Base-by-base conservation (phyloP, 92 coral and sea anemone species). In the Umimayanthus kanabou region DNA sequence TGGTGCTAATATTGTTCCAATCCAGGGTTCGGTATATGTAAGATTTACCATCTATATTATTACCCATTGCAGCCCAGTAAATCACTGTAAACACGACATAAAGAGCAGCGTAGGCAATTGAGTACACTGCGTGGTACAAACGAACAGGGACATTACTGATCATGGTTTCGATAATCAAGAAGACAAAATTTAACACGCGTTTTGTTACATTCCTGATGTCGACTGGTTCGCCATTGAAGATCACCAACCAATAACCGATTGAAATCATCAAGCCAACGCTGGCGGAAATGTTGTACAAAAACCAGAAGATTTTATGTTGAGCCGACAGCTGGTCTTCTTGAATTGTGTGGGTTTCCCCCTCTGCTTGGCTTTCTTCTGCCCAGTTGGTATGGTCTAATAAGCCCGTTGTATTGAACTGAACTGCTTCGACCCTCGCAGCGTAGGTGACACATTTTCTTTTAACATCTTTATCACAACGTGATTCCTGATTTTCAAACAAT, bases 11-110 rank as follows among this genome's bases (percentile, higher is more conserved):
- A 13, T 67, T 67, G 58, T 53, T 42, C 86, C 76, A 86, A 71
- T 90, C 87, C 65, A 80, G 42, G 13, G 81, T 86, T 40, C 85
- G 86, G 75, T 90, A 90, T 23, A 90, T 80, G 61, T 69, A 90
- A 5, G 89, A 78, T 9, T 82, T 80, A 3, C 92, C 92, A 3
- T 29, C 2, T 5, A 7, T 40, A 65, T 73, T 73, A 9, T 39
- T 58, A 25, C 89, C 89, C 50, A 79, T 88, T 18, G 89, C 92
- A 16, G 90, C 92, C 89, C 89, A 90, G 79, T 85, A 90, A 20
- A 90, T 42, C 20, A 80, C 90, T 11, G 87, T 80, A 66, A 90
- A 86, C 6, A 86, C 15, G 28, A 77, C 37, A 25, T 86, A 90
- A 39, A 86, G 72, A 16, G 33, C 39, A 23, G 87, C 50, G 75